Conservation (phyloP, 2,113 vertebrate genomes). For the Chlorodrepanis virens region DNA sequence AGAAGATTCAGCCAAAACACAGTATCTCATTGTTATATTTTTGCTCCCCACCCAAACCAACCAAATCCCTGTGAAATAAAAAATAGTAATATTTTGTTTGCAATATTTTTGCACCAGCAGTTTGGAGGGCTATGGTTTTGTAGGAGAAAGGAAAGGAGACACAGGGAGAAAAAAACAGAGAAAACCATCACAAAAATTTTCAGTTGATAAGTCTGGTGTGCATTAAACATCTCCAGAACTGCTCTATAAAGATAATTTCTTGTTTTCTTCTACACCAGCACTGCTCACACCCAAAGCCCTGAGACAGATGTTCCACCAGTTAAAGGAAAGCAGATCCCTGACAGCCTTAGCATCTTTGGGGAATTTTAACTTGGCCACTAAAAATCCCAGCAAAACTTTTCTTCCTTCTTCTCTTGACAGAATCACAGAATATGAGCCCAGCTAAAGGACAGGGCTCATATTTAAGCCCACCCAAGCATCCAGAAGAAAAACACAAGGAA, state of each 20-base stretch:
- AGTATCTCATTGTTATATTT: background rate
- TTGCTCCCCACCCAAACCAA: background rate
- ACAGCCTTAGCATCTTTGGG: background rate
- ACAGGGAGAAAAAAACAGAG: background rate
- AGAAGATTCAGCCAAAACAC: background rate
- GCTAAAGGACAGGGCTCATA: background rate
- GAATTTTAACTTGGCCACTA: background rate
- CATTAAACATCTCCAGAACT: background rate
- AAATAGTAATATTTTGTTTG: background rate
- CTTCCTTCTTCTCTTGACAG: background rate
- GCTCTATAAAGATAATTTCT: background rate
- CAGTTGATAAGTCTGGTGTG: background rate
- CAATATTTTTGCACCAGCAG: background rate
- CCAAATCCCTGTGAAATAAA: background rate
- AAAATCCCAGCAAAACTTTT: background rate
- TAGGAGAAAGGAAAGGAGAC: background rate
- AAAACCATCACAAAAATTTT: rapidly evolving
- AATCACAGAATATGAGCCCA: background rate
- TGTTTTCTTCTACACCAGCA: background rate
- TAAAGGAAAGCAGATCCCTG: background rate
- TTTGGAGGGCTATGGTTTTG: rapidly evolving
- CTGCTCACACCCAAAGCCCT: background rate
- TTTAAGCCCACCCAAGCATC: background rate
- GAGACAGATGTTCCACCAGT: background rate
- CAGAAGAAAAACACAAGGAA: background rate